phyloP scores from a whole-genome alignment of 2,113 vertebrate species.

The Isurus oxyrinchus region DNA sequence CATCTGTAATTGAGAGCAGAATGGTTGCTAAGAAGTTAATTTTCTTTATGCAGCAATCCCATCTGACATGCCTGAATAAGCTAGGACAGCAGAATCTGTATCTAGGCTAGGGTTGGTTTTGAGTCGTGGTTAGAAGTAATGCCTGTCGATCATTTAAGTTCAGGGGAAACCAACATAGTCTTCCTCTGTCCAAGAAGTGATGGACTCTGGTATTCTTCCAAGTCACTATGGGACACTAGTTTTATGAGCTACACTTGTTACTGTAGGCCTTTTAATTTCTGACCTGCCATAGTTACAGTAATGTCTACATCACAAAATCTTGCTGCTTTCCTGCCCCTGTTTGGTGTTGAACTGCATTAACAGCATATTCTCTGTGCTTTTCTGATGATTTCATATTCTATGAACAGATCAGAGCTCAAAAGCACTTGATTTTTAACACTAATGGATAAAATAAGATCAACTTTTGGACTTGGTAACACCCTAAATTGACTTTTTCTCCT shows the following conservation, averaged over 20 bases:
- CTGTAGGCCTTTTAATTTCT: background rate
- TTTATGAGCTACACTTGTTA: background rate
- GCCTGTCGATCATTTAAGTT: background rate
- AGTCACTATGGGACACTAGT: background rate
- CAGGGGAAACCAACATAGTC: background rate
- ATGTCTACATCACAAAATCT: background rate
- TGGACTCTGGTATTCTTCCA: background rate
- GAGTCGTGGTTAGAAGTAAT: background rate
- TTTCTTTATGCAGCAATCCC: background rate
- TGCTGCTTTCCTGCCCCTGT: background rate
- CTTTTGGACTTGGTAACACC: background rate
- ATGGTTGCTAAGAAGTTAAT: background rate
- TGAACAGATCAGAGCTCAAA: background rate
- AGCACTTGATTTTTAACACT: background rate
- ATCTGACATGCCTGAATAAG: background rate
- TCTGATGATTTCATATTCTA: background rate
- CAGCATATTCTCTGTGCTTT: background rate
- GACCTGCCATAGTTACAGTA: background rate
- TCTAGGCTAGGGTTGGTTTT: background rate
- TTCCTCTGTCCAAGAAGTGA: background rate
- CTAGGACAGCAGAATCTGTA: background rate
- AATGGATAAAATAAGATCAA: background rate
- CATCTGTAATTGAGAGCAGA: background rate
- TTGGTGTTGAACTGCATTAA: background rate
- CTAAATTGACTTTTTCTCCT: background rate